Base-by-base conservation (phyloP, 2,797 vertebrate genomes). In the Serranus cabrilla region DNA sequence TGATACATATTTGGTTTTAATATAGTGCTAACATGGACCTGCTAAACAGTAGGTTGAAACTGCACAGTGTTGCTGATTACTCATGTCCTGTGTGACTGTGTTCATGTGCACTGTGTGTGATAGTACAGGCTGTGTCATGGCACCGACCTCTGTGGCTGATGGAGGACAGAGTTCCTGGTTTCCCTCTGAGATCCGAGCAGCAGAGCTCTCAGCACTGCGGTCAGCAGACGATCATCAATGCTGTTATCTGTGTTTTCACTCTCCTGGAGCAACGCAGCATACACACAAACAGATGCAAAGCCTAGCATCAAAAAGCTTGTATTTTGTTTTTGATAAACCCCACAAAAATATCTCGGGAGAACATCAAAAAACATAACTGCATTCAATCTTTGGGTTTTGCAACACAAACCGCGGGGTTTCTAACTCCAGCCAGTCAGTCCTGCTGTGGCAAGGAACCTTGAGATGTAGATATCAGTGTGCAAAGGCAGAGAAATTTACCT, bases 121-220 rank as follows among this genome's bases (percentile, higher is more conserved):
- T 55, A 1, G 50, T 45, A 17, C 4, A 9, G 21, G 10, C 2
- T 51, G 13, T 63, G 51, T 25, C 5, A 56, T 45, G 9, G 34
- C 0, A 63, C 88, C 49, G 61, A 93, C 93, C 91, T 92, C 84
- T 96, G 97, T 55, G 96, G 96, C 88, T 96, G 95, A 84, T 96
- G 96, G 16, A 94, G 92, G 55, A 96, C 91, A 7, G 94, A 94
- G 90, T 93, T 93, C 78, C 94, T 93, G 39, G 86, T 82, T 12
- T 94, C 85, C 84, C 95, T 94, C 78, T 93, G 92, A 42, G 92
- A 75, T 61, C 89, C 89, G 3, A 91, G 92, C 52, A 96, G 85
- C 87, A 96, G 88, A 59, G 92, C 87, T 46, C 51, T 90, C 66
- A 97, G 77, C 63, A 95, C 77, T 14, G 91, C 49, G 2, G 78